Percentiles rank a stretch among this genome's conserved stretches.
Conservation (phyloP, 2,797 vertebrate species). For the Rhadinocentrus ornatus region DNA sequence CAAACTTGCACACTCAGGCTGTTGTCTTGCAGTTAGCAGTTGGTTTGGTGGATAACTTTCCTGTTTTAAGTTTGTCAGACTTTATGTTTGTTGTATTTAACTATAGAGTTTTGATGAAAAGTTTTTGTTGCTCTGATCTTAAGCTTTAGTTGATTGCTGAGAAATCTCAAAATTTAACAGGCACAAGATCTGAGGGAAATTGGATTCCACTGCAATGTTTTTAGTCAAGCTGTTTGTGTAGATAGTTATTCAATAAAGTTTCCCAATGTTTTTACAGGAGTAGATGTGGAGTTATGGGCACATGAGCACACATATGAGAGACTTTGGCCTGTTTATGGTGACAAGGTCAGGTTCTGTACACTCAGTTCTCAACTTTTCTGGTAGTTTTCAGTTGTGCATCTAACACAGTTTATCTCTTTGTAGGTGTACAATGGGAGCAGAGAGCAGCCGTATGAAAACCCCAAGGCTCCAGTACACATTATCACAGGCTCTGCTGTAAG, state of each 20-base stretch:
- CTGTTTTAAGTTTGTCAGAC: conserved; percentile 52
- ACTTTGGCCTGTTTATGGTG: conserved; percentile 89
- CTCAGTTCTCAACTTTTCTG: conserved; percentile 8
- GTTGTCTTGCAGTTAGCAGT: background rate
- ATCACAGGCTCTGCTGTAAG: conserved; percentile 92
- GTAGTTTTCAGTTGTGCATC: conserved; percentile 13
- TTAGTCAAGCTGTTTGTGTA: conserved; percentile 10
- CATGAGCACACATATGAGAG: conserved; percentile 92
- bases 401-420: conserved; percentile 26
- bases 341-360: conserved; percentile 79
- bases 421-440: conserved; percentile 88
- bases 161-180: conserved; percentile 35
- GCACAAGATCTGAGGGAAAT: conserved; percentile 37
- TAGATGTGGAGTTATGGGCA: conserved; percentile 91
- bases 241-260: conserved; percentile 1
- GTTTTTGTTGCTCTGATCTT: conserved; percentile 41
- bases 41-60: conserved; percentile 49
- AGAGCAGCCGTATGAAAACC: conserved; percentile 87
- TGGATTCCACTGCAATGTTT: conserved; percentile 5
- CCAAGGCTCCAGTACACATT: conserved; percentile 88
- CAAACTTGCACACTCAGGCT: conserved; percentile 27
- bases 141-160: conserved; percentile 28
- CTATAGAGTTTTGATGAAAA: conserved; percentile 22
- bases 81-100: conserved; percentile 60
- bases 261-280: conserved; percentile 78